Evolutionary conservation across 2,113 vertebrate genomes (phyloP).

Genomic region (Lota lota): DNA sequence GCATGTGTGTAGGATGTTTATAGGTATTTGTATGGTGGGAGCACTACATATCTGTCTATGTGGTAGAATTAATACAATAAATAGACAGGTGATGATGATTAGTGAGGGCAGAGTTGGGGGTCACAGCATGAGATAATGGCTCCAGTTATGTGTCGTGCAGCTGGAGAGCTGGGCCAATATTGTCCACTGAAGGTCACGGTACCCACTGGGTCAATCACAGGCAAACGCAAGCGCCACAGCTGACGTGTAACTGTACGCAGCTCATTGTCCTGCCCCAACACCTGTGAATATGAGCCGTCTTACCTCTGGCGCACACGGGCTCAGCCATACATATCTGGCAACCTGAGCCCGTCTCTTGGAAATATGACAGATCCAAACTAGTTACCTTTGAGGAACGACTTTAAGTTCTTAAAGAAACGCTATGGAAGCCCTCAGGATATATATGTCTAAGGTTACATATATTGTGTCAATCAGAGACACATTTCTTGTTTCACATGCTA

Average conservation of each 20-base stretch:
- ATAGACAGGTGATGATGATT: too few relatives aligned
- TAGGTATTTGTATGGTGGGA: too few relatives aligned
- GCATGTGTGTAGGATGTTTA: too few relatives aligned
- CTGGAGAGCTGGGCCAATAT: constrained; percentile 27
- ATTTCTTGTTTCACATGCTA: too few relatives aligned
- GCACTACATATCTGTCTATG: too few relatives aligned
- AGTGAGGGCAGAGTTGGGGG: too few relatives aligned
- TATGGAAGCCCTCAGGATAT: too few relatives aligned
- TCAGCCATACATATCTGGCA: constrained; percentile 46
- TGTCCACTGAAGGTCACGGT: constrained; percentile 17
- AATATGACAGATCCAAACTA: constrained; percentile 44
- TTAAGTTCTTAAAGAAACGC: constrained; percentile 12
- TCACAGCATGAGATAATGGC: neutral
- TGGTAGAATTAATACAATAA: too few relatives aligned
- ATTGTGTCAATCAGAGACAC: too few relatives aligned
- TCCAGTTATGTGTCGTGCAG: constrained; percentile 27
- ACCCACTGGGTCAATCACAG: constrained; percentile 51
- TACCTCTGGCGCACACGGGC: constrained; percentile 48
- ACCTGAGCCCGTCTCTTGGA: constrained; percentile 55
- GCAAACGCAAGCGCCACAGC: constrained; percentile 62
- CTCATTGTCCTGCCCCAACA: constrained; percentile 52
- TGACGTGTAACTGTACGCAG: constrained; percentile 68
- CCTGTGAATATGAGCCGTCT: constrained; percentile 55
- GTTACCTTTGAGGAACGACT: constrained; percentile 26
- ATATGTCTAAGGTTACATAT: too few relatives aligned